Evolutionary conservation across 1,140 invertebrate species (phyloP).

Genomic region (Aporrectodea caliginosa): DNA sequence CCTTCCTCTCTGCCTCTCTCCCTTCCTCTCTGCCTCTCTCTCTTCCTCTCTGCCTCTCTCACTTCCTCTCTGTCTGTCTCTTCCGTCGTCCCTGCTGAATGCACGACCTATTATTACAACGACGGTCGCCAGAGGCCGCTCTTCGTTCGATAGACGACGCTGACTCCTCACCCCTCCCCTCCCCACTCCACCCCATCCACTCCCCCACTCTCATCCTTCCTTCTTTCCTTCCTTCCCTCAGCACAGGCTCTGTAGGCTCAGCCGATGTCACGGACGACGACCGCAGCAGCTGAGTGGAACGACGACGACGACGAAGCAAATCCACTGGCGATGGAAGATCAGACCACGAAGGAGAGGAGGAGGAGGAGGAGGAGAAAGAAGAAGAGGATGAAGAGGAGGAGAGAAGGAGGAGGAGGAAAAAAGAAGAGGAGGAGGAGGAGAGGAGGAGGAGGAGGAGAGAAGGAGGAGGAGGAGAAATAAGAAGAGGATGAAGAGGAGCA

Average conservation of each 20-base stretch:
- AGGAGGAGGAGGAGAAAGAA: background rate
- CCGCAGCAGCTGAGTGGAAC: no score
- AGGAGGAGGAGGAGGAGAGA: background rate
- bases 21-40: background rate
- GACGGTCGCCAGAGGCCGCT: no score
- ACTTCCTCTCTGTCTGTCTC: no score
- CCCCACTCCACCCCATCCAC: no score
- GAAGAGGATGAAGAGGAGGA: background rate
- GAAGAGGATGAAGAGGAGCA: background rate
- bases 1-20: background rate
- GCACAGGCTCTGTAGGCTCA: background rate
- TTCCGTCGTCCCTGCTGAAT: no score
- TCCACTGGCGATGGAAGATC: no score
- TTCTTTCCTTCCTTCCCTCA: background rate
- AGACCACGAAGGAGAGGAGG: background rate
- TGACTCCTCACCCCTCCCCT: background rate
- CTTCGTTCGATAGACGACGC: no score
- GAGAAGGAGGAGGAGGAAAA: background rate
- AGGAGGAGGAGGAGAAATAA: background rate
- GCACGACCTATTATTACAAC: no score
- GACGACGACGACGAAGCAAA: no score
- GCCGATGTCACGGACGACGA: no score
- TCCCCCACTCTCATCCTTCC: background rate
- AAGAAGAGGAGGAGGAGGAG: background rate
- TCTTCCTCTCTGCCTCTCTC: no score